Evolutionary conservation across 1,140 invertebrate species (phyloP).

Genomic region (Venustaconcha ellipsiformis): DNA sequence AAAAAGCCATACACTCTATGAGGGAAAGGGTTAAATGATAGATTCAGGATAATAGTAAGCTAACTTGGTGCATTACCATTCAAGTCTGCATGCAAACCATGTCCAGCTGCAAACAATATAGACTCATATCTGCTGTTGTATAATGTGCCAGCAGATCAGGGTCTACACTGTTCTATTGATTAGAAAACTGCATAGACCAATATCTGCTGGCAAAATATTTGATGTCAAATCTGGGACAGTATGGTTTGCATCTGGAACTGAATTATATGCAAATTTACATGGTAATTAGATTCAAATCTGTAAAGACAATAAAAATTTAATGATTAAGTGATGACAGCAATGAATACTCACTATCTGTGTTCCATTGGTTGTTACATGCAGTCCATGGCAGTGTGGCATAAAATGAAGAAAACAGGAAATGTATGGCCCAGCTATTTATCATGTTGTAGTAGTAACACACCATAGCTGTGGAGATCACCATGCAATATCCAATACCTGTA

Average conservation of each 20-base stretch:
- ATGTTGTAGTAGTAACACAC: constrained; percentile 72
- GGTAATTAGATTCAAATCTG: too few relatives aligned
- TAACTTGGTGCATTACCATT: not conserved
- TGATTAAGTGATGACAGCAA: not conserved
- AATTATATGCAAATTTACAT: too few relatives aligned
- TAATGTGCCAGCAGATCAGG: too few relatives aligned
- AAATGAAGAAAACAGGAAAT: constrained; percentile 68
- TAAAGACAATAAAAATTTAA: not conserved
- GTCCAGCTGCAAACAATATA: too few relatives aligned
- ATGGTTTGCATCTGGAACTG: too few relatives aligned
- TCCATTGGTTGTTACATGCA: constrained; percentile 61
- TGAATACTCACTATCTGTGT: constrained; percentile 56
- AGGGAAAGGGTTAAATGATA: too few relatives aligned
- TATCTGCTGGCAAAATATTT: too few relatives aligned
- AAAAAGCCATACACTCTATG: too few relatives aligned
- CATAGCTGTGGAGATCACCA: constrained; percentile 72
- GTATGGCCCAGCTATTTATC: constrained; percentile 70
- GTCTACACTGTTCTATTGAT: not conserved
- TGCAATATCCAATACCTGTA: constrained; percentile 84
- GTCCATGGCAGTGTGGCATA: constrained; percentile 62
- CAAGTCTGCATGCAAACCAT: too few relatives aligned
- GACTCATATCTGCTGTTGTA: not conserved
- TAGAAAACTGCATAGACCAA: not conserved
- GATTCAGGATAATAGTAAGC: too few relatives aligned
- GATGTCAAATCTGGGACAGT: not conserved